Evolutionary conservation across 2,113 vertebrate species (phyloP).

Genomic region (Pitta sordida): DNA sequence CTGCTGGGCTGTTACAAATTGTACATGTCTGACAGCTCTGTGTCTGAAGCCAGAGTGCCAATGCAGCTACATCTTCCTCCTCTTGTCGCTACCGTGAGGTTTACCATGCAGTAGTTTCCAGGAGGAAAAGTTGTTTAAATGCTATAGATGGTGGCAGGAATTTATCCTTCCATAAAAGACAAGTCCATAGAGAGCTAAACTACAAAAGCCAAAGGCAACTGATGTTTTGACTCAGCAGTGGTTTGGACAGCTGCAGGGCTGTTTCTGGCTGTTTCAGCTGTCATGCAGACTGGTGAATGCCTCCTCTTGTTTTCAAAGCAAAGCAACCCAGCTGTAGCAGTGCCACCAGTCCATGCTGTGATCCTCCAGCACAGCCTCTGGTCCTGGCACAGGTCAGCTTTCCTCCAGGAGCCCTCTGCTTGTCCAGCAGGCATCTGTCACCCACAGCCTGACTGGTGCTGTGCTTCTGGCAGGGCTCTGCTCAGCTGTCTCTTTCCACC

Average conservation of each 20-base stretch:
- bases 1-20: background rate
- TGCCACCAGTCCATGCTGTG: rapidly evolving
- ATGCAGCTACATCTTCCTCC: background rate
- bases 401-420: background rate
- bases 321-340: background rate
- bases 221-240: background rate
- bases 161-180: background rate
- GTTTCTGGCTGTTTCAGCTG: background rate
- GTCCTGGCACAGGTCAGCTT: rapidly evolving
- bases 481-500: background rate
- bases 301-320: background rate
- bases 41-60: background rate
- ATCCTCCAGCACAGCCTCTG: background rate
- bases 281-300: rapidly evolving
- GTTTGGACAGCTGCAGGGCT: background rate
- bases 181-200: background rate
- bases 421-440: background rate
- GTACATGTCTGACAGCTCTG: background rate
- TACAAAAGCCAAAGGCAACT: background rate
- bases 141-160: background rate
- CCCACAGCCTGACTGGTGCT: background rate
- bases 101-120: background rate
- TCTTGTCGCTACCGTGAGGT: background rate
- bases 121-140: background rate
- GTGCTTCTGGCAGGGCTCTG: background rate